phyloP scores from a whole-genome alignment of 2,797 vertebrate species.

The Oophaga sylvatica region DNA sequence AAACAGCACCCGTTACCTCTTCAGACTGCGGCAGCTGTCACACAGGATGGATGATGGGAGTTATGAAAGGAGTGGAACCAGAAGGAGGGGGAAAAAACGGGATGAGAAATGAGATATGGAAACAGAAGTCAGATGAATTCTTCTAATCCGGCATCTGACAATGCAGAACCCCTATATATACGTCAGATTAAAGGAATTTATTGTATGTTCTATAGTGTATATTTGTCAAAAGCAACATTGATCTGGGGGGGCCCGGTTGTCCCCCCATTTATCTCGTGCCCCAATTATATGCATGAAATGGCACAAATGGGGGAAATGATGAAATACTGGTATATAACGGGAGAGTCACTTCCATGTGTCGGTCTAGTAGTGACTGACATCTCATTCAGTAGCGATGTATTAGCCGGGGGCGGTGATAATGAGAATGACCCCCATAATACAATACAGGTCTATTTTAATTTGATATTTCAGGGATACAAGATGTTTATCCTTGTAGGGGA shows the following conservation, averaged over 20 bases:
- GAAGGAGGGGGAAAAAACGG: constrained; percentile 18
- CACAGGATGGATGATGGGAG: constrained; percentile 63
- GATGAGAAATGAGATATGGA: constrained; percentile 1
- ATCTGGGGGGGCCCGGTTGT: neutral
- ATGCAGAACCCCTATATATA: too few species aligned
- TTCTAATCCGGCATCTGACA: neutral
- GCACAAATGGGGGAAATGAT: neutral
- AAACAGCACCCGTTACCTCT: constrained; percentile 75
- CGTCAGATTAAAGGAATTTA: too few species aligned
- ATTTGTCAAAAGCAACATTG: neutral
- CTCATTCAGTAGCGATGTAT: too few species aligned
- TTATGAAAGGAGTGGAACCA: neutral
- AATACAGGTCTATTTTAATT: neutral
- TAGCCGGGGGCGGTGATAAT: too few species aligned
- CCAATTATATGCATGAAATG: neutral
- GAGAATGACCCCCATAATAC: neutral
- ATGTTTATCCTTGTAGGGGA: neutral
- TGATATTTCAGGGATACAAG: neutral
- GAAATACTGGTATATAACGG: neutral
- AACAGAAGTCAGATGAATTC: neutral
- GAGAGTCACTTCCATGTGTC: neutral
- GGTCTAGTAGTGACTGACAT: too few species aligned
- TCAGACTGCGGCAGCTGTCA: constrained; percentile 77
- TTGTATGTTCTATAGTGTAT: too few species aligned
- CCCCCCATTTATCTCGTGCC: neutral